phyloP scores from a whole-genome alignment of 2,113 vertebrate genomes.

The Gasterosteus aculeatus region DNA sequence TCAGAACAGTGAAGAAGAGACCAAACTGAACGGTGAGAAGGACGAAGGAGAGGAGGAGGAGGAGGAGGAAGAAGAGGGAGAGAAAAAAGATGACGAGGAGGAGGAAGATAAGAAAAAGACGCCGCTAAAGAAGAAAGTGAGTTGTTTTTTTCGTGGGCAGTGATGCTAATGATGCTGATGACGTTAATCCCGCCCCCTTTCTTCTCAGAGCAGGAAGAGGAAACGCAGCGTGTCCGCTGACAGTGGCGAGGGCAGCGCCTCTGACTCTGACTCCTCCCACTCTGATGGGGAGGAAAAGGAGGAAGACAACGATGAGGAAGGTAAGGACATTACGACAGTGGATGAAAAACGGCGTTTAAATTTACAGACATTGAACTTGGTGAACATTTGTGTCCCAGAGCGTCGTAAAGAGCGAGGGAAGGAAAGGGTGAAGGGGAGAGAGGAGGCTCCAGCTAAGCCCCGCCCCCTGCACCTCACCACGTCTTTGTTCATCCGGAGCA shows the following conservation, averaged over 20 bases:
- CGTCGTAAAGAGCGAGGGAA: conserved; percentile 63
- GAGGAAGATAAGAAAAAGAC: conserved; percentile 36
- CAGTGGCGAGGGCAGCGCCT: conserved; percentile 77
- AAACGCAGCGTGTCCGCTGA: conserved; percentile 83
- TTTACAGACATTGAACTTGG: too few relatives aligned
- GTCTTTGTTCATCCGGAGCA: conserved; percentile 91
- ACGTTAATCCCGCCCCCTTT: conserved; percentile 16
- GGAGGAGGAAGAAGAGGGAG: conserved; percentile 3
- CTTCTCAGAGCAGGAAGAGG: conserved; percentile 83
- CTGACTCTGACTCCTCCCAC: conserved; percentile 82
- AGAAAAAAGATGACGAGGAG: conserved; percentile 53
- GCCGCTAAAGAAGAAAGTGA: conserved; percentile 59
- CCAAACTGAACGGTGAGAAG: conserved; percentile 51
- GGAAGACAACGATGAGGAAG: conserved; percentile 29
- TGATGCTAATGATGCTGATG: background rate
- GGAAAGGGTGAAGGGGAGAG: background rate
- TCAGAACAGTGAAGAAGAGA: conserved; percentile 15
- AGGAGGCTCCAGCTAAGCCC: conserved; percentile 81
- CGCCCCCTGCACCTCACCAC: conserved; percentile 91
- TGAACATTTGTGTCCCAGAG: conserved; percentile 39
- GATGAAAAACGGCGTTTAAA: background rate
- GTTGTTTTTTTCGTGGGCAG: background rate
- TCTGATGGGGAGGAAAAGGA: conserved; percentile 71
- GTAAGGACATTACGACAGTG: background rate
- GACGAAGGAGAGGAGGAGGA: conserved; percentile 28